Evolutionary conservation across 2,888 invertebrate species (phyloP).

Genomic region (Sphaeridia pumilis): DNA sequence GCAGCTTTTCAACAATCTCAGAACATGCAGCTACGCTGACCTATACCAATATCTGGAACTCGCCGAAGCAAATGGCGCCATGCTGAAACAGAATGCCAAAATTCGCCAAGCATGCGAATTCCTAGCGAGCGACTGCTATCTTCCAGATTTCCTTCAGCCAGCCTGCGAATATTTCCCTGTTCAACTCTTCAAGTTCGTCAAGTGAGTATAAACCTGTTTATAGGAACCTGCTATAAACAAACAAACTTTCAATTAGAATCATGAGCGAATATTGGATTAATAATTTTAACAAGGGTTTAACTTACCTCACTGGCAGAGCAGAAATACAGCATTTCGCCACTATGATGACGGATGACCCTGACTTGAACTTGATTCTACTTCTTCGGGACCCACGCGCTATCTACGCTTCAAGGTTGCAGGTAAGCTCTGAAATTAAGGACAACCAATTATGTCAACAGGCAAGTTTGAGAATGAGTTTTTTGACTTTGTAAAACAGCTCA

Average conservation of each 20-base stretch:
- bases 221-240: no score
- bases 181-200: slow-evolving; percentile 10
- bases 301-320: background rate
- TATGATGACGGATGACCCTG: background rate
- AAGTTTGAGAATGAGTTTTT: background rate
- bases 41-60: background rate
- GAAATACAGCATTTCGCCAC: background rate
- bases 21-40: background rate
- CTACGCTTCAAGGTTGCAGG: slow-evolving; percentile 7
- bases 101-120: slow-evolving; percentile 6
- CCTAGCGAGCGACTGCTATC: slow-evolving; percentile 2
- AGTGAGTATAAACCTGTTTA: slow-evolving; percentile 3
- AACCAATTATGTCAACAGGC: background rate
- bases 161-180: slow-evolving; percentile 8
- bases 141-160: background rate
- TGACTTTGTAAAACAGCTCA: background rate
- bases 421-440: background rate
- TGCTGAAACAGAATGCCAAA: slow-evolving; percentile 5
- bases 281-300: background rate
- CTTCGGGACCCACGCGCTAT: slow-evolving; percentile 6
- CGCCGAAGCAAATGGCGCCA: background rate
- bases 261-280: background rate
- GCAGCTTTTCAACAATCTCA: background rate
- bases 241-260: background rate
- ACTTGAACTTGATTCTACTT: background rate